A percentile compares a stretch with the other conserved stretches of the same genome.
phyloP scores from a whole-genome alignment of 2,797 vertebrate genomes.

The Phrynocephalus vlangalii region DNA sequence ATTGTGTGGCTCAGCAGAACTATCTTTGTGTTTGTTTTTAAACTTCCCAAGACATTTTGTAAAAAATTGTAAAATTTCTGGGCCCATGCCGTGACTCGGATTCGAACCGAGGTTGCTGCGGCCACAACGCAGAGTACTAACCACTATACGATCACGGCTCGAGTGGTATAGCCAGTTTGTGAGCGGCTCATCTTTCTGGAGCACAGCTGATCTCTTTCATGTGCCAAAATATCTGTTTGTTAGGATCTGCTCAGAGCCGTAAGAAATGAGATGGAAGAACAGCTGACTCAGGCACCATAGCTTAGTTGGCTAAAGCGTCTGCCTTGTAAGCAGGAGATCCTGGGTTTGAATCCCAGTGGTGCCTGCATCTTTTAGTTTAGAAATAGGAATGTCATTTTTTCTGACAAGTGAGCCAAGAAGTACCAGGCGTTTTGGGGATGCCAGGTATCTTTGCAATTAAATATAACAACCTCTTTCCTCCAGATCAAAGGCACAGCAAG shows the following conservation, averaged over 20 bases:
- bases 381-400: neutral
- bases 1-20: neutral
- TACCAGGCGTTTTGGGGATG: neutral
- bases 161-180: neutral
- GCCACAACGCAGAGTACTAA: slow-evolving; percentile 36
- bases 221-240: neutral
- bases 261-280: neutral
- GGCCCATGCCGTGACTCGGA: slow-evolving; percentile 12
- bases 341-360: neutral
- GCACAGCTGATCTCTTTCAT: neutral
- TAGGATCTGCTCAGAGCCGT: neutral
- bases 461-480: neutral
- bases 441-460: neutral
- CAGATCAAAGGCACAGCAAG: neutral
- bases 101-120: slow-evolving; percentile 36
- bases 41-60: neutral
- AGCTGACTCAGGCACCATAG: neutral
- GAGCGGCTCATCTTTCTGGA: neutral
- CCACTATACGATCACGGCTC: slow-evolving; percentile 35
- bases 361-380: neutral
- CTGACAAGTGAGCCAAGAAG: neutral
- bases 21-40: neutral
- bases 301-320: slow-evolving; percentile 6
- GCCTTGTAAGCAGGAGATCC: slow-evolving; percentile 18
- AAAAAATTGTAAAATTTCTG: neutral